Conservation (phyloP, 2,797 vertebrate genomes). For the Microctenopoma stevenorrisi region DNA sequence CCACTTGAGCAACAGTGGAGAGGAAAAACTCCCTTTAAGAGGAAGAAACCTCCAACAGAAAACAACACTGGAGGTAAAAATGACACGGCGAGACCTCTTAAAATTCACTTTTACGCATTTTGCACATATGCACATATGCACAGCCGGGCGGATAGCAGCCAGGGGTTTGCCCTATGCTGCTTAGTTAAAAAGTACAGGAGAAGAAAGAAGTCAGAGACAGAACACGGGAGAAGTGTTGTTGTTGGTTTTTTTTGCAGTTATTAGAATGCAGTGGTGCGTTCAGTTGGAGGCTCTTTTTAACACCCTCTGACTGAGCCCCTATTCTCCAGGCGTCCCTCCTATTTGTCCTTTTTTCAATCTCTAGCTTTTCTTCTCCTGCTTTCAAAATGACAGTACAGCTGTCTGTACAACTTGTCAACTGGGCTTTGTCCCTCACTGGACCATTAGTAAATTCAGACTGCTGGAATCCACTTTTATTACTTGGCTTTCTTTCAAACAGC, state of each 20-base stretch:
- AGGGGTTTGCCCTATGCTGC: slow-evolving; percentile 73
- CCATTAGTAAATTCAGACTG: slow-evolving; percentile 31
- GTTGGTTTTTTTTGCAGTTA: slow-evolving; percentile 57
- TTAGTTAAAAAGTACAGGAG: slow-evolving; percentile 55
- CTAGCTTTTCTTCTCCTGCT: slow-evolving; percentile 33
- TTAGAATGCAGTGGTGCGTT: slow-evolving; percentile 82
- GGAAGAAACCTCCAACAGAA: slow-evolving; percentile 8
- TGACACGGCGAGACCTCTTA: slow-evolving; percentile 53
- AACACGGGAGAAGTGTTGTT: slow-evolving; percentile 22
- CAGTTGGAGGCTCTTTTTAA: slow-evolving; percentile 78
- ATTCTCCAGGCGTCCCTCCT: slow-evolving; percentile 56
- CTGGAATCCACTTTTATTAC: slow-evolving; percentile 51
- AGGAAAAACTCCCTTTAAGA: no score
- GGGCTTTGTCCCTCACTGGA: slow-evolving; percentile 50
- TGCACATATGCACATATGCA: background rate
- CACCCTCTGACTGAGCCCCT: slow-evolving; percentile 73
- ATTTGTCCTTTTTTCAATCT: slow-evolving; percentile 44
- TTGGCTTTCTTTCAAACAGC: slow-evolving; percentile 15
- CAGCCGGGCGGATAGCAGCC: slow-evolving; percentile 59
- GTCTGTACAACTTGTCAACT: slow-evolving; percentile 49
- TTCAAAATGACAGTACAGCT: slow-evolving; percentile 52
- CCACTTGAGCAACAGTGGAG: no score
- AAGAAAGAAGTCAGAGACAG: slow-evolving; percentile 40
- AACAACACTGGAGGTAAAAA: slow-evolving; percentile 31
- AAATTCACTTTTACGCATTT: slow-evolving; percentile 32